These are phyloP conservation scores for Leptinotarsa lineolata DNA, from an alignment of 1,140 invertebrate species.

Conservation along the genomic window DNA sequence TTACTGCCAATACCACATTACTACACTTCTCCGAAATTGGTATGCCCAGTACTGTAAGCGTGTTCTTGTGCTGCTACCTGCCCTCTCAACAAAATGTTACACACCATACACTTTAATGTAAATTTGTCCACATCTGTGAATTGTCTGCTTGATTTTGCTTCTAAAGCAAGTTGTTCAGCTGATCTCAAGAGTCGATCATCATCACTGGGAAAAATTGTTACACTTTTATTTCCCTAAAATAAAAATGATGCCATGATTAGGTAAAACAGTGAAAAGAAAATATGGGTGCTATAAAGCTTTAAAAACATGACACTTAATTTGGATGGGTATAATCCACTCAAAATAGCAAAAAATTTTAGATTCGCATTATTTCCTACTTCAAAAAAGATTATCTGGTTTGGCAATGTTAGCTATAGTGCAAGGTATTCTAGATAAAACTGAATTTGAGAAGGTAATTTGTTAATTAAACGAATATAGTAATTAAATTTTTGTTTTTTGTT, in stretches of 20 bases:
- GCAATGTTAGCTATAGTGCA: too few relatives aligned
- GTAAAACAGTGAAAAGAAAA: too few relatives aligned
- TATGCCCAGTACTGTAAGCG: slow-evolving; percentile 83
- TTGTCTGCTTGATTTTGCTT: slow-evolving; percentile 85
- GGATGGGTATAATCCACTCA: too few relatives aligned
- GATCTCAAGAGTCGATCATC: slow-evolving; percentile 75
- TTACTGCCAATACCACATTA: not conserved
- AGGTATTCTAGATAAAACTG: too few relatives aligned
- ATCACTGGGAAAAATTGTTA: slow-evolving; percentile 79
- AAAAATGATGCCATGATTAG: not conserved
- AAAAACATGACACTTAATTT: too few relatives aligned
- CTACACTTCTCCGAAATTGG: slow-evolving; percentile 84
- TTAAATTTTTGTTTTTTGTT: too few relatives aligned
- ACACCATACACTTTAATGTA: slow-evolving; percentile 79
- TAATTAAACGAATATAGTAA: too few relatives aligned
- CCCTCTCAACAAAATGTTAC: slow-evolving; percentile 74
- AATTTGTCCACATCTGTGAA: slow-evolving; percentile 90
- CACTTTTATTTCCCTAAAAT: slow-evolving; percentile 66
- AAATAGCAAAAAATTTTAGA: too few relatives aligned
- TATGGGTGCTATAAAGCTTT: too few relatives aligned
- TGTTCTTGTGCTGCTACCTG: slow-evolving; percentile 81
- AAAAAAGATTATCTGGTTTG: too few relatives aligned
- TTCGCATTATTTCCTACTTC: too few relatives aligned
- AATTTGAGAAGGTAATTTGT: too few relatives aligned
- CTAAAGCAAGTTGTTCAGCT: slow-evolving; percentile 81